These are phyloP conservation scores for Cariama cristata DNA, from an alignment of 2,113 vertebrate genomes.

Conservation along the genomic window DNA sequence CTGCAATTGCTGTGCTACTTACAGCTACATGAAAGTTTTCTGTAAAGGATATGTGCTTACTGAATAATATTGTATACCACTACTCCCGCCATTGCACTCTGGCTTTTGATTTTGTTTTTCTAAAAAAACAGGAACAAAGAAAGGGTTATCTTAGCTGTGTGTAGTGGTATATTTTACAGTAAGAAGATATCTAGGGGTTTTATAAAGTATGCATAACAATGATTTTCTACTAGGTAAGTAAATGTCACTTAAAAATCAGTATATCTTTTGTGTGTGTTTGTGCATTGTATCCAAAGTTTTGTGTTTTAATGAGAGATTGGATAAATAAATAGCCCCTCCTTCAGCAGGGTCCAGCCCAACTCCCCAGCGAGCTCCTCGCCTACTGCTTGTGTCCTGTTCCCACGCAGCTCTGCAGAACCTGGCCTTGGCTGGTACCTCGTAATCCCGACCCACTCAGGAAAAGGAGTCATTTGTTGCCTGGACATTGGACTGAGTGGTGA, in stretches of 20 bases:
- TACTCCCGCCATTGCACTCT: not conserved
- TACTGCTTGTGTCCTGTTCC: accelerated
- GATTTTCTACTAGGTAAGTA: not conserved
- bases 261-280: not conserved
- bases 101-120: not conserved
- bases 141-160: not conserved
- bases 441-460: slow-evolving; percentile 11
- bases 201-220: not conserved
- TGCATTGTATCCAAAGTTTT: not conserved
- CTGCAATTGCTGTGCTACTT: not conserved
- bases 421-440: not conserved
- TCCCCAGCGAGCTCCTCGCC: not conserved
- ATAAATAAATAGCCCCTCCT: not conserved
- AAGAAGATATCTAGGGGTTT: not conserved
- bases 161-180: not conserved
- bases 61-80: not conserved
- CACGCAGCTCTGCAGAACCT: not conserved
- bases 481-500: not conserved
- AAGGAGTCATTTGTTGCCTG: slow-evolving; percentile 29
- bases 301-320: not conserved
- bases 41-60: not conserved
- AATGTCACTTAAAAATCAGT: not conserved
- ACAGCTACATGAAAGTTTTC: not conserved
- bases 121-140: not conserved
- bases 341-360: not conserved